Evolutionary conservation across 2,888 invertebrate genomes (phyloP).

Genomic region (Encarsia formosa): DNA sequence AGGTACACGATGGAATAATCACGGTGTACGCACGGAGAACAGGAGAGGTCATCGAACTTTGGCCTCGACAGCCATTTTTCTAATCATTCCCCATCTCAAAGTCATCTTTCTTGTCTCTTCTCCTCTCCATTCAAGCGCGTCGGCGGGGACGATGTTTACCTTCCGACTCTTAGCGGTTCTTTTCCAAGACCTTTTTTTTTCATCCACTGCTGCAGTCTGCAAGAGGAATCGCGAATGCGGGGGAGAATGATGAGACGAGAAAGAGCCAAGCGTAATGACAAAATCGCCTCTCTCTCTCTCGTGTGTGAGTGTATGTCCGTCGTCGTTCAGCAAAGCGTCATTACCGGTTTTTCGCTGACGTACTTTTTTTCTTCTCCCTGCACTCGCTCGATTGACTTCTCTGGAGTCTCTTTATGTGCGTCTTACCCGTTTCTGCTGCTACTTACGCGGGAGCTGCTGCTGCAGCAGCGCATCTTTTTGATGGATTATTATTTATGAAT

Average conservation of each 20-base stretch:
- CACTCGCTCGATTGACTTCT: too few relatives aligned
- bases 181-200: not conserved
- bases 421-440: too few relatives aligned
- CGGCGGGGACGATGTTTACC: conserved; percentile 24
- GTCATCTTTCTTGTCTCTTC: conserved; percentile 12
- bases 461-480: not conserved
- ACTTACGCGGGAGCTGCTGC: not conserved
- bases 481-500: too few relatives aligned
- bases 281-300: conserved; percentile 18
- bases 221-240: conserved; percentile 2
- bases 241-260: not conserved
- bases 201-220: not conserved
- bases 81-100: not conserved
- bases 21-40: too few relatives aligned
- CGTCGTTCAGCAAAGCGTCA: not conserved
- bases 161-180: conserved; percentile 13
- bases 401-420: too few relatives aligned
- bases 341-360: conserved; percentile 24
- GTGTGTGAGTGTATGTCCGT: conserved; percentile 1
- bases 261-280: conserved; percentile 16
- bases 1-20: too few relatives aligned
- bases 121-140: not conserved
- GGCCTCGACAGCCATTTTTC: conserved; percentile 3
- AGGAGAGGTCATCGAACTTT: conserved; percentile 24
- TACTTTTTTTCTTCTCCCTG: not conserved